Percentiles rank a stretch among this genome's conserved stretches.
These are phyloP conservation scores for Standfussiana lucernea DNA, from an alignment of 2,888 invertebrate genomes.

Conservation along the genomic window DNA sequence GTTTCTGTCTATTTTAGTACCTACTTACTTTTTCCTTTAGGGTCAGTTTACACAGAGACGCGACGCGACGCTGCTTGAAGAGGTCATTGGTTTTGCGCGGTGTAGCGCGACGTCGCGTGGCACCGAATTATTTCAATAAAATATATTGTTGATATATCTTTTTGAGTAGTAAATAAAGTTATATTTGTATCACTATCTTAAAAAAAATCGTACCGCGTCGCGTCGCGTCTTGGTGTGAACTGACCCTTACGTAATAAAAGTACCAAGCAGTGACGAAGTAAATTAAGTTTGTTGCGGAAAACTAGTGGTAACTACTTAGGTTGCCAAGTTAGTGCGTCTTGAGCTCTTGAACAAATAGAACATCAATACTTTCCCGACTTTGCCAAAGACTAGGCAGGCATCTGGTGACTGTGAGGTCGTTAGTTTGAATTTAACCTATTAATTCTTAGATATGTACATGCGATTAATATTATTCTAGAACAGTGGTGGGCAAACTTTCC, in stretches of 20 bases:
- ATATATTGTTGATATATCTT: background rate
- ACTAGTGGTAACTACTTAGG: constrained; percentile 2
- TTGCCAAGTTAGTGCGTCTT: constrained; percentile 12
- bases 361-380: constrained; percentile 2
- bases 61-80: background rate
- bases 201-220: background rate
- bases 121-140: background rate
- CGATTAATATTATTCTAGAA: background rate
- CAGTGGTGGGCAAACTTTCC: no score
- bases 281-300: constrained; percentile 15
- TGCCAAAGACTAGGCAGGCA: background rate
- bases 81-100: background rate
- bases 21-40: background rate
- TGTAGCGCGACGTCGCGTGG: background rate
- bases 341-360: background rate
- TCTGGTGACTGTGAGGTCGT: no score
- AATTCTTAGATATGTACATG: background rate
- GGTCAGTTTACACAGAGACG: background rate
- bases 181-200: background rate
- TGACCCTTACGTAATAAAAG: constrained; percentile 3
- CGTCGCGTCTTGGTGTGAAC: background rate
- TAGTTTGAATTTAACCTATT: background rate
- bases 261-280: background rate
- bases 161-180: background rate
- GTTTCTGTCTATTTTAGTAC: background rate